Evolutionary conservation across 2,888 invertebrate species (phyloP).

Genomic region (Fragum sueziense): DNA sequence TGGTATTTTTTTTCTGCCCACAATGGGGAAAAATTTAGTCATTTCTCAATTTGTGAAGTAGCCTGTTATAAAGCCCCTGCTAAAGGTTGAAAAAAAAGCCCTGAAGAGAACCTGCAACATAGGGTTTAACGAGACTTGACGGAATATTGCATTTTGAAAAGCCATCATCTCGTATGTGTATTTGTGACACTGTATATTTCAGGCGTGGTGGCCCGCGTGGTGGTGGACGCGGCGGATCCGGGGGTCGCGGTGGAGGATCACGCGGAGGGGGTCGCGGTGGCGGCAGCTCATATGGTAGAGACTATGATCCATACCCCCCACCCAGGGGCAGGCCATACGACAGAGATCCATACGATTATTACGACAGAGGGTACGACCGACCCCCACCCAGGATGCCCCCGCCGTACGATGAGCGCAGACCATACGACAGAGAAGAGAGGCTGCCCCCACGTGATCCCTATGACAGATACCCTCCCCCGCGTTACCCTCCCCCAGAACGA

Average conservation of each 20-base stretch:
- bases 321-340: constrained; percentile 69
- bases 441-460: constrained; percentile 60
- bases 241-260: constrained; percentile 32
- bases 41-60: too few species aligned
- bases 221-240: neutral
- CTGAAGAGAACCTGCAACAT: too few species aligned
- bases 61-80: too few species aligned
- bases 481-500: constrained; percentile 42
- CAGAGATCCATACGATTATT: constrained; percentile 68
- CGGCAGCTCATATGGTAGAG: constrained; percentile 46
- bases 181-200: neutral
- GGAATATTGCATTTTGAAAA: too few species aligned
- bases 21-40: too few species aligned
- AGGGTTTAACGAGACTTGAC: too few species aligned
- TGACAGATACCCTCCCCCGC: constrained; percentile 64
- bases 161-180: too few species aligned
- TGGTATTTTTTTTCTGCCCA: too few species aligned
- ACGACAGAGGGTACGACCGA: constrained; percentile 60
- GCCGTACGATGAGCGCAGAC: constrained; percentile 53
- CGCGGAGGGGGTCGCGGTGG: constrained; percentile 35
- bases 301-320: constrained; percentile 58
- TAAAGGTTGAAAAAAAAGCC: too few species aligned
- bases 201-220: constrained; percentile 11
- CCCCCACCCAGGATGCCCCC: constrained; percentile 58
- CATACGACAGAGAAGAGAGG: constrained; percentile 52